Percentiles rank a stretch among this genome's conserved stretches.
These are phyloP conservation scores for Amblyopsis hoosieri DNA, from an alignment of 2,797 vertebrate species.

Conservation along the genomic window DNA sequence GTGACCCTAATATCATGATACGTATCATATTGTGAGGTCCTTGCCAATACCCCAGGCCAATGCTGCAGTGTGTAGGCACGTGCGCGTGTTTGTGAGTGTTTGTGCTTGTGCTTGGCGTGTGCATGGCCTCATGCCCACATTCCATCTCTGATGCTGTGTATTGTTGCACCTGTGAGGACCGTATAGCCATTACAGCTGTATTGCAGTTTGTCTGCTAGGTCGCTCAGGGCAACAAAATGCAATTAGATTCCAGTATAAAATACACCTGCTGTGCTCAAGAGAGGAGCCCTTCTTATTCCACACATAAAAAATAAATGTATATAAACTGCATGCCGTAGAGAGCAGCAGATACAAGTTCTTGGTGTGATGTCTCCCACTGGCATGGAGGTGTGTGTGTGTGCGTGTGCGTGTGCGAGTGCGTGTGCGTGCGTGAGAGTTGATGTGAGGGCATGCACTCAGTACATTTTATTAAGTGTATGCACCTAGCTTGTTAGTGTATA, in stretches of 20 bases:
- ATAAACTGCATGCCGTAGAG: slow-evolving; percentile 58
- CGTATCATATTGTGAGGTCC: no score
- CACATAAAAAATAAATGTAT: slow-evolving; percentile 68
- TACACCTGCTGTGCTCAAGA: slow-evolving; percentile 71
- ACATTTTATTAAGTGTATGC: no score
- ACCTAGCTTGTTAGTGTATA: no score
- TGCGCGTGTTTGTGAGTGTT: slow-evolving; percentile 2
- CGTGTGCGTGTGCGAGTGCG: neutral
- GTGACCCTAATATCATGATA: no score
- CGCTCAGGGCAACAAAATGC: slow-evolving; percentile 75
- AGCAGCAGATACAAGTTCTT: slow-evolving; percentile 56
- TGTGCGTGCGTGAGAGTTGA: neutral
- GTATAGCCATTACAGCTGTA: slow-evolving; percentile 61
- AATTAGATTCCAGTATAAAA: slow-evolving; percentile 76
- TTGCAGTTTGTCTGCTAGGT: slow-evolving; percentile 72
- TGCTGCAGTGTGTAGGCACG: neutral
- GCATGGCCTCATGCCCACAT: slow-evolving; percentile 6
- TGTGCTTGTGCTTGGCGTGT: slow-evolving; percentile 4
- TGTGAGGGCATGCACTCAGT: no score
- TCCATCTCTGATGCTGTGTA: neutral
- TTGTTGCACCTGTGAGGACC: slow-evolving; percentile 26
- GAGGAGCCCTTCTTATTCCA: slow-evolving; percentile 52
- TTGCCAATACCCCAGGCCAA: no score
- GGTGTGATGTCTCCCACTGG: slow-evolving; percentile 26
- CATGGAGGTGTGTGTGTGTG: neutral